These are phyloP conservation scores for Caenorhabditis panamensis DNA, from an alignment of 2,888 invertebrate species.

Conservation along the genomic window DNA sequence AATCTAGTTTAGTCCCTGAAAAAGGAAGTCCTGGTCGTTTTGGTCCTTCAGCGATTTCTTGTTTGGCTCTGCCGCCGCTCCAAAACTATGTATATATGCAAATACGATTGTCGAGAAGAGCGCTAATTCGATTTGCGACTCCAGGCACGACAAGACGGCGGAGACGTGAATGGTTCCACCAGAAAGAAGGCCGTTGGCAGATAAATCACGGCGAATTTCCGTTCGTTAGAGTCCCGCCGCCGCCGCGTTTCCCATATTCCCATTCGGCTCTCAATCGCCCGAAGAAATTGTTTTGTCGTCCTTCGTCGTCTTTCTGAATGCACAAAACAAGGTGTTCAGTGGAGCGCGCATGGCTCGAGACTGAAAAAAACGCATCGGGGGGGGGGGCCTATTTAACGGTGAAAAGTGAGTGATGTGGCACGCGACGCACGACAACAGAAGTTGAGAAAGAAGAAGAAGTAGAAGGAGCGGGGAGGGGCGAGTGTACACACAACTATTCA, in stretches of 20 bases:
- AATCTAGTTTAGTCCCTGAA: no score
- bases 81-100: conserved; percentile 48
- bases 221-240: no score
- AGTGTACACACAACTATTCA: conserved; percentile 31
- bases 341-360: conserved; percentile 27
- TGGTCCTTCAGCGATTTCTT: not conserved
- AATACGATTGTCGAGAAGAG: conserved; percentile 45
- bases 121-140: conserved; percentile 53
- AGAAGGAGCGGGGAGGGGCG: no score
- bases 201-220: conserved; percentile 26
- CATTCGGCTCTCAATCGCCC: not conserved
- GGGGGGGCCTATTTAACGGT: conserved; percentile 53
- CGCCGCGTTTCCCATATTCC: not conserved
- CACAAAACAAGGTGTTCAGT: conserved; percentile 31
- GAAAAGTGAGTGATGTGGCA: conserved; percentile 52
- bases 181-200: no score
- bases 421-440: conserved; percentile 12
- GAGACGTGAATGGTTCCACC: not conserved
- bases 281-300: not conserved
- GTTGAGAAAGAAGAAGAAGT: conserved; percentile 18
- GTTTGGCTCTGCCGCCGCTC: not conserved
- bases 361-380: conserved; percentile 35
- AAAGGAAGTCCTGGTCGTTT: no score
- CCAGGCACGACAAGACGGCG: no score
- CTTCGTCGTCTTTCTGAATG: not conserved